Evolutionary conservation across 2,797 vertebrate species (phyloP), one percentile per base, ranked within the genome.

Genomic region (Vultur gryphus): DNA sequence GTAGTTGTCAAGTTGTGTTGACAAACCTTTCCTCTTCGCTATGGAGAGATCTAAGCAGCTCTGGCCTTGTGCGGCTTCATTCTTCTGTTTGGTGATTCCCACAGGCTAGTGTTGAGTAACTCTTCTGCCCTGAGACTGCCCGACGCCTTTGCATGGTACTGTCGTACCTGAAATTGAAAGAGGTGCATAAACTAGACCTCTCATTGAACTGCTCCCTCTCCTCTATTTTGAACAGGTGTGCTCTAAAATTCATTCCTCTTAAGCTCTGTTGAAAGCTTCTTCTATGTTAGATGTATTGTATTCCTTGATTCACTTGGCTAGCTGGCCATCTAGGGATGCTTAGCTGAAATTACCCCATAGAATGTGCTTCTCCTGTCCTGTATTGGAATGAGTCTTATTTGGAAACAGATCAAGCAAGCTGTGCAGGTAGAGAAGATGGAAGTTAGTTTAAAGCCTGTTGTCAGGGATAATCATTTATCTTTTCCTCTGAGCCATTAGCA

Each of bases 11-110:
- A 71, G 59, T 75, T 80, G 33, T 71, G 46, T 62, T 81, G 95
- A 93, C 87, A 81, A 59, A 85, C 71, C 90, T 95, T 94, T 94
- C 84, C 64, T 93, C 79, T 76, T 71, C 0, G 2, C 77, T 70
- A 1, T 39, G 64, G 41, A 52, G 52, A 48, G 43, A 43, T 59
- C n/a, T 69, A 39, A 69, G 70, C 61, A 31, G 20, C 41, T 59
- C 24, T 66, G 70, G 35, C 43, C 48, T 88, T 78, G 15, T 0
- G 7, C 28, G 52, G 26, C 52, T 73, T 69, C 31, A 15, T 75
- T 90, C n/a, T 92, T 94, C 71, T 79, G 55, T 70, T 52, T 44
- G 67, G 84, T 80, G 82, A 80, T 61, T 52, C 51, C 39, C 67
- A 49, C 71, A 67, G 81, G 29, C 33, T 58, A 46, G 16, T 35